These are phyloP conservation scores for Acipenser transmontanus DNA, from an alignment of 2,797 vertebrate species.

Conservation along the genomic window DNA sequence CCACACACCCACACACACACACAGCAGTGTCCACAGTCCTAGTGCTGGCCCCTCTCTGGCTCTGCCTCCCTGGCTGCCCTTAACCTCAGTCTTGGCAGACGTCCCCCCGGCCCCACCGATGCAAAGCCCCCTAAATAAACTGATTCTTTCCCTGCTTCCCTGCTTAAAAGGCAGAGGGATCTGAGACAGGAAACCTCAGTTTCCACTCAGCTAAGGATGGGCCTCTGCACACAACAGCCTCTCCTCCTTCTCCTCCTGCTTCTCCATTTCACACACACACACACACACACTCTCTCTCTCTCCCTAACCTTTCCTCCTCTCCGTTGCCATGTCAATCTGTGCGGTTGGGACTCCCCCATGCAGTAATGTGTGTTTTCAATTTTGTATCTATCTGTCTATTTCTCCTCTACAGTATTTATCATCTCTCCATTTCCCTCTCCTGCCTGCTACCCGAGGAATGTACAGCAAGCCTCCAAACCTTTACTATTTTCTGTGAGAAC, in stretches of 20 bases:
- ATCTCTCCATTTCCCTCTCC: not conserved
- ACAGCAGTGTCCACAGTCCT: not conserved
- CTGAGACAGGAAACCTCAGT: constrained; percentile 71
- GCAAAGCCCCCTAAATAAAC: constrained; percentile 7
- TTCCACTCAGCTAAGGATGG: constrained; percentile 55
- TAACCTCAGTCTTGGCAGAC: constrained; percentile 6
- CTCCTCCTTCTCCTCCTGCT: constrained; percentile 21
- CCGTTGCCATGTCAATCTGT: not conserved
- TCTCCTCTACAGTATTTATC: not conserved
- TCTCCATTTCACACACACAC: constrained; percentile 8
- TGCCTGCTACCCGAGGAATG: constrained; percentile 12
- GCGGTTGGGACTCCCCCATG: not conserved
- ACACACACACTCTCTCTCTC: constrained; percentile 19
- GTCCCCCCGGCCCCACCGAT: not conserved
- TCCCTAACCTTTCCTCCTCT: constrained; percentile 22
- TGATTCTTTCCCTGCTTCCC: constrained; percentile 23
- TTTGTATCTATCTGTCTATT: not conserved
- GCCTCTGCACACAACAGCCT: constrained; percentile 50
- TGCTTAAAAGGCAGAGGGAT: constrained; percentile 8
- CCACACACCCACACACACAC: too few species aligned
- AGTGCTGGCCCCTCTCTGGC: not conserved
- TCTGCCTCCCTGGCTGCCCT: not conserved
- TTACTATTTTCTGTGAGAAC: not conserved
- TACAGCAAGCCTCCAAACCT: constrained; percentile 15
- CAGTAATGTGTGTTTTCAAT: not conserved